A percentile compares a stretch with the other conserved stretches of the same genome.
Evolutionary conservation across 2,113 vertebrate genomes (phyloP).

Genomic region (Phoxinus phoxinus): DNA sequence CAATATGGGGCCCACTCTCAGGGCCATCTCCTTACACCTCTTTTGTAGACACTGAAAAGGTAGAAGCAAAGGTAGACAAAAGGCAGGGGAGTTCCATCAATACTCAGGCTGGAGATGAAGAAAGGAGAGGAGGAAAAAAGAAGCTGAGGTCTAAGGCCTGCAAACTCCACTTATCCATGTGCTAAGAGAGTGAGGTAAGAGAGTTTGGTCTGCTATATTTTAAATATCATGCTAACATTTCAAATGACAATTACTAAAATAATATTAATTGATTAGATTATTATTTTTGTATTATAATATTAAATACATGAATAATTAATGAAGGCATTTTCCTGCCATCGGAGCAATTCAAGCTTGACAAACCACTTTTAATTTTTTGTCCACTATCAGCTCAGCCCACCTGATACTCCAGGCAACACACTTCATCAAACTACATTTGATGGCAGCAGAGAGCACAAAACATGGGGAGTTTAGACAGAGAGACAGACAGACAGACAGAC

Average conservation of each 20-base stretch:
- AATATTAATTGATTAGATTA: not conserved
- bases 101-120: constrained; percentile 34
- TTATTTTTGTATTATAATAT: not conserved
- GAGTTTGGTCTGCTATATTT: not conserved
- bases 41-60: constrained; percentile 67
- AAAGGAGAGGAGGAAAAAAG: not conserved
- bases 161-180: constrained; percentile 32
- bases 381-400: not conserved
- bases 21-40: constrained; percentile 71
- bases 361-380: not conserved
- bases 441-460: not conserved
- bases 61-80: constrained; percentile 50
- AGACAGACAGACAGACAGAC: not conserved
- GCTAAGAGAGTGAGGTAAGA: not conserved
- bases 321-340: not conserved
- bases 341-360: not conserved
- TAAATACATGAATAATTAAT: not conserved
- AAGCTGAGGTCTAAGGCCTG: not conserved
- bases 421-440: not conserved
- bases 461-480: not conserved
- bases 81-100: constrained; percentile 14
- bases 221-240: not conserved
- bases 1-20: constrained; percentile 78
- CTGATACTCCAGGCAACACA: not conserved
- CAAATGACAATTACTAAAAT: not conserved